Evolutionary conservation across 2,888 invertebrate species (phyloP).

Genomic region (Syrista parreyssii): DNA sequence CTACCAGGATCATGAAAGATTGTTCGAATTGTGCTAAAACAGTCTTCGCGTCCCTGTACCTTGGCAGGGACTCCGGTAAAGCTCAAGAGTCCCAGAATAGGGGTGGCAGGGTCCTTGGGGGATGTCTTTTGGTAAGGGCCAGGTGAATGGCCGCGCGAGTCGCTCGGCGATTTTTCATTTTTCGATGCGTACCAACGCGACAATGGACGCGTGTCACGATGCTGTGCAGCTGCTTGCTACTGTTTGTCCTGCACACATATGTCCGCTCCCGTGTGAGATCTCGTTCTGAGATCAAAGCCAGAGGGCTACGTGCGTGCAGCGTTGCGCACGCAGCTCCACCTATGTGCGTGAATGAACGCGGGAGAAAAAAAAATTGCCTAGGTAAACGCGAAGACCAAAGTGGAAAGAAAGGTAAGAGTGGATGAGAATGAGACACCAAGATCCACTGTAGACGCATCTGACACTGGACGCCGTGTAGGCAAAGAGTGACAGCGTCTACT

Average conservation of each 20-base stretch:
- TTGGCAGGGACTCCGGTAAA: not conserved
- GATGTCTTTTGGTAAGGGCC: constrained; percentile 3
- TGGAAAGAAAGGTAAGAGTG: too few relatives aligned
- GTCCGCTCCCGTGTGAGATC: constrained; percentile 40
- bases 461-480: not conserved
- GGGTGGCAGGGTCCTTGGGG: not conserved
- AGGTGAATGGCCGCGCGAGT: constrained; percentile 14
- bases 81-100: not conserved
- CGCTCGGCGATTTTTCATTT: constrained; percentile 62
- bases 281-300: constrained; percentile 44
- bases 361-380: too few relatives aligned
- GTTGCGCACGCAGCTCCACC: not conserved
- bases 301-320: constrained; percentile 1
- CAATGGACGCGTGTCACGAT: constrained; percentile 66
- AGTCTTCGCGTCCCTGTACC: not conserved
- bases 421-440: too few relatives aligned
- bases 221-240: constrained; percentile 60
- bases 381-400: too few relatives aligned
- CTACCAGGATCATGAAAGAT: not conserved
- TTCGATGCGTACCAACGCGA: constrained; percentile 61
- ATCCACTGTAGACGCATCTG: too few relatives aligned
- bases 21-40: not conserved
- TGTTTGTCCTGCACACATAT: constrained; percentile 62
- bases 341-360: not conserved
- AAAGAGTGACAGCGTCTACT: not conserved